Evolutionary conservation across 64 coral and sea anemone species (phyloP), one percentile per base, ranked within the genome.

Genomic region (Actinia tenebrosa): DNA sequence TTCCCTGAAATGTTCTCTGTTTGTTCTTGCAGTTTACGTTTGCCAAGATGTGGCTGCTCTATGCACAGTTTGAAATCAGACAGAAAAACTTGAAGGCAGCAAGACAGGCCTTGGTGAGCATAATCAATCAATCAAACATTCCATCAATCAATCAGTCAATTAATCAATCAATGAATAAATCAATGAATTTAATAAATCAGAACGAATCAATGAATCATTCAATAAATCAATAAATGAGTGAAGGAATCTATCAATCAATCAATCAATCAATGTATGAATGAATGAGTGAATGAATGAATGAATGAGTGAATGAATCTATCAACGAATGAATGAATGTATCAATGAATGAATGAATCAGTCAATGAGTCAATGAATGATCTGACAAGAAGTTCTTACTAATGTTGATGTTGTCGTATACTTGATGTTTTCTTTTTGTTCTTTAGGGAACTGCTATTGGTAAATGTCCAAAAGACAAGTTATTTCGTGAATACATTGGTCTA

Each of bases 381-480:
- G 25, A 16, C 47, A 50, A 50, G 3, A 50, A 16, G 5, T 11
- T 23, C 63, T 66, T 66, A n/a, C 18, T 66, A 13, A 66, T 66
- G 63, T n/a, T 27, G 10, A 1, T 75, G 25, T 42, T n/a, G 2
- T 75, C 3, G 10, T 3, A 42, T 69, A 22, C 7, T 42, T 30
- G 1, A 3, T 3, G 37, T 3, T 27, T 75, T 15, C 15, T 75
- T 72, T 27, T 72, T 72, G 68, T 75, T 42, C 22, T 75, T 10
- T 10, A 98, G 97, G 97, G 93, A 4, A 88, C 91, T 64, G 97
- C 97, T 37, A 99, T 99, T 44, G 97, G 93, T n/a, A 99, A 99
- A 86, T 99, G 97, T 63, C 97, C 97, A n/a, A 99, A 99, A 66
- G 97, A 99, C 64, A 92, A 92, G 84, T 83, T 99, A 43, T 99